Conservation (phyloP, 1,140 invertebrate species). For the Helicoverpa armigera region DNA sequence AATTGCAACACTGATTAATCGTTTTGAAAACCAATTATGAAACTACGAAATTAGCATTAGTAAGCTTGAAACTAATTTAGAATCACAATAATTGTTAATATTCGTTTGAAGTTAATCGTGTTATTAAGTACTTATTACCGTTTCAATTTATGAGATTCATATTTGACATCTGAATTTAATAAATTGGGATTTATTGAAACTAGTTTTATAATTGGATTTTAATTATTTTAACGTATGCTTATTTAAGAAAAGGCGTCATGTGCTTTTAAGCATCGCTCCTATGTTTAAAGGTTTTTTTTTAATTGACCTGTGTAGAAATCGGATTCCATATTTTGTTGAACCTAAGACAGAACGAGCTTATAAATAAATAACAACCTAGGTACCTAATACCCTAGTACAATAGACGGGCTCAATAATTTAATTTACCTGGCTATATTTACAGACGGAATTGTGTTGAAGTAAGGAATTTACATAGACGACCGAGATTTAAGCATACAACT, state of each 20-base stretch:
- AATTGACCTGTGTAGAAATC: too few relatives aligned
- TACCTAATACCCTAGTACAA: not conserved
- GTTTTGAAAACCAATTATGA: constrained; percentile 28
- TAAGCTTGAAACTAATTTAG: constrained; percentile 26
- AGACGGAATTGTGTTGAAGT: constrained; percentile 18
- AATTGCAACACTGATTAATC: constrained; percentile 30
- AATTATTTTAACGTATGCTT: too few relatives aligned
- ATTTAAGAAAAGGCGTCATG: too few relatives aligned
- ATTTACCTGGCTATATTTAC: constrained; percentile 10
- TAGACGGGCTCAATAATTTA: not conserved
- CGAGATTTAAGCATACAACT: not conserved
- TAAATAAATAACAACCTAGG: not conserved
- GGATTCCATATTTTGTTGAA: not conserved
- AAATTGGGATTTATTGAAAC: too few relatives aligned
- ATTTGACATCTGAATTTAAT: too few relatives aligned
- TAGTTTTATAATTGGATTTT: too few relatives aligned
- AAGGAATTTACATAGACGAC: not conserved
- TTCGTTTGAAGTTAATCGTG: too few relatives aligned
- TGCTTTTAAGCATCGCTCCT: too few relatives aligned
- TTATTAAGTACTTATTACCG: too few relatives aligned
- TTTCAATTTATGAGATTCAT: too few relatives aligned
- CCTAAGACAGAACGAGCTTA: not conserved
- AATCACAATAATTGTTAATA: not conserved
- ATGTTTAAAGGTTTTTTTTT: too few relatives aligned
- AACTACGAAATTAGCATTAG: constrained; percentile 32